Evolutionary conservation across 1,140 invertebrate species (phyloP).

Genomic region (Heliconius nattereri): DNA sequence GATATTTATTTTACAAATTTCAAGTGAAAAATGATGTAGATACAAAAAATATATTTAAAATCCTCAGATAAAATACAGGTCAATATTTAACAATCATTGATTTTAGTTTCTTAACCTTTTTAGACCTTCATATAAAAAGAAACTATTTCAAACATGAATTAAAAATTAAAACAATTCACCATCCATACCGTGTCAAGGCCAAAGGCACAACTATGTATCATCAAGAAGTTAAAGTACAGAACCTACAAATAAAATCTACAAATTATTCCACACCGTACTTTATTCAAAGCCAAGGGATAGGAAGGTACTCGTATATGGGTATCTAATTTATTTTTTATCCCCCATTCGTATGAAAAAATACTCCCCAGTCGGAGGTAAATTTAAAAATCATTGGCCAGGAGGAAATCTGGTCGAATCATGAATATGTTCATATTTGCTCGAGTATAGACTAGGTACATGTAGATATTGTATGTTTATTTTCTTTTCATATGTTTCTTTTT

Average conservation of each 20-base stretch:
- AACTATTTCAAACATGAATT: too few relatives aligned
- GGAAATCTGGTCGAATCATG: conserved; percentile 51
- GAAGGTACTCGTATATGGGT: conserved; percentile 37
- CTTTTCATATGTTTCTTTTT: too few relatives aligned
- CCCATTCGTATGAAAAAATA: conserved; percentile 44
- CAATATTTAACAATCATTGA: too few relatives aligned
- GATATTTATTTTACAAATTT: too few relatives aligned
- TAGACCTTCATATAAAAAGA: too few relatives aligned
- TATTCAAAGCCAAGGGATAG: conserved; percentile 43
- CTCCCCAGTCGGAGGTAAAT: conserved; percentile 48
- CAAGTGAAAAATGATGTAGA: too few relatives aligned
- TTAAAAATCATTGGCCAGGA: conserved; percentile 54
- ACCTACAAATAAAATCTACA: background rate
- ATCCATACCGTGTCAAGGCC: too few relatives aligned
- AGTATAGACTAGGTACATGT: conserved; percentile 8
- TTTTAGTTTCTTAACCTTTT: too few relatives aligned
- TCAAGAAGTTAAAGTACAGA: background rate
- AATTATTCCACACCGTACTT: conserved; percentile 47
- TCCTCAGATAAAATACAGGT: too few relatives aligned
- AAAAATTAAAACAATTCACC: too few relatives aligned
- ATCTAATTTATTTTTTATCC: conserved; percentile 60
- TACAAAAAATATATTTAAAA: too few relatives aligned
- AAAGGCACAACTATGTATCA: too few relatives aligned
- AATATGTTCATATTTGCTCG: conserved; percentile 53
- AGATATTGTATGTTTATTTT: conserved; percentile 11